Conservation (phyloP, 2,113 vertebrate species). For the Sinocyclocheilus anophthalmus region DNA sequence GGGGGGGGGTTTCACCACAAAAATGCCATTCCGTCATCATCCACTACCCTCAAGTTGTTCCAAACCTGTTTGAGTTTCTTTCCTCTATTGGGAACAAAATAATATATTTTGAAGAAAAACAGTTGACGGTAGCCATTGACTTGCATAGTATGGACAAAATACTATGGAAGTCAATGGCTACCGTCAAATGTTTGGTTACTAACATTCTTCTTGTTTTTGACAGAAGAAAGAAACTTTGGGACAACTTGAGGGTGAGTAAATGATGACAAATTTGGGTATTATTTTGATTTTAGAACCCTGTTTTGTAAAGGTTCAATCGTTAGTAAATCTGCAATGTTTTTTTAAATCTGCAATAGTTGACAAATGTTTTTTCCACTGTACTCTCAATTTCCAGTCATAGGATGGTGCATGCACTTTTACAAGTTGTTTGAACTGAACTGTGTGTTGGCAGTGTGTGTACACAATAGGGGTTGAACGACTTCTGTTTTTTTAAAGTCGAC, state of each 20-base stretch:
- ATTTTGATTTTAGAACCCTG: not conserved
- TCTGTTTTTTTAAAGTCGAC: no score
- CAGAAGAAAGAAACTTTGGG: not conserved
- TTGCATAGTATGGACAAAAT: no score
- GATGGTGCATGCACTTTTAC: no score
- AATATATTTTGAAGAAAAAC: not conserved
- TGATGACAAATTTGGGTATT: not conserved
- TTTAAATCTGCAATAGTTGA: not conserved
- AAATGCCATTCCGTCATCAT: not conserved
- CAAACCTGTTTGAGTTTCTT: not conserved
- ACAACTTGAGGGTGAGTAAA: not conserved
- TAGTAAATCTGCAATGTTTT: not conserved
- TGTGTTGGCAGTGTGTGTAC: no score
- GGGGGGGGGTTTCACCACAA: no score
- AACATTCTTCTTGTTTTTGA: not conserved
- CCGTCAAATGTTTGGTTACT: no score
- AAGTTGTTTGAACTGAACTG: no score
- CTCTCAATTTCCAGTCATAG: not conserved
- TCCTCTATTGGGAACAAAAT: not conserved
- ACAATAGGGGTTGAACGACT: no score
- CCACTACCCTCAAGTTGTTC: no score
- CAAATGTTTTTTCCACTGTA: not conserved
- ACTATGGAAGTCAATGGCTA: no score
- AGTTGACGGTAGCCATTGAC: not conserved
- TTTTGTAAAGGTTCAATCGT: not conserved